phyloP scores from a whole-genome alignment of 2,113 vertebrate species.

The Nycticorax nycticorax region DNA sequence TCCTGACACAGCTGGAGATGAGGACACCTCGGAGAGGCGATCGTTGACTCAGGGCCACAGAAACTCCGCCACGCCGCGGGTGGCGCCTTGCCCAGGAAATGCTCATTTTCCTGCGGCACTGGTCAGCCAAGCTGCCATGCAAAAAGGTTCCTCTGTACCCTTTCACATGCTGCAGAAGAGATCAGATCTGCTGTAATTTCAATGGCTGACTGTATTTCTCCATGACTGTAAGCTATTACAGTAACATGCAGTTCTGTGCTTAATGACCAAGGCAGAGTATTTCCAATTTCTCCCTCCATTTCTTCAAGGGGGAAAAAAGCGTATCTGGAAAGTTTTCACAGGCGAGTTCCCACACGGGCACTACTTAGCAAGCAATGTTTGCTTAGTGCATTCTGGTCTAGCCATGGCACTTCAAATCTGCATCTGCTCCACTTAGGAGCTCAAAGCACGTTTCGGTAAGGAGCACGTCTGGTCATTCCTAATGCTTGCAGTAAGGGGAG shows the following conservation, averaged over 20 bases:
- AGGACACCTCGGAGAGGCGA: background rate
- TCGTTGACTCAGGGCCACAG: background rate
- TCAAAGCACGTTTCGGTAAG: background rate
- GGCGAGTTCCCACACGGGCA: background rate
- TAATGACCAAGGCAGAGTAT: background rate
- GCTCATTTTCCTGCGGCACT: background rate
- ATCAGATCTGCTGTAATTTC: background rate
- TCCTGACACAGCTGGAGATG: background rate
- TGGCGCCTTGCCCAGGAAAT: constrained; percentile 5
- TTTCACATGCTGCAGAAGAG: background rate
- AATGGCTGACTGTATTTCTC: background rate
- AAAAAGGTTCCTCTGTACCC: background rate
- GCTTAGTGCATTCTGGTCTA: background rate
- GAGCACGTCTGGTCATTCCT: background rate
- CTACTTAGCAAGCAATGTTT: background rate
- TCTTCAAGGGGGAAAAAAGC: background rate
- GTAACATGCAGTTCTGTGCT: background rate
- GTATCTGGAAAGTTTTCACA: background rate
- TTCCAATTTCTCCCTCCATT: background rate
- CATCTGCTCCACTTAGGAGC: background rate
- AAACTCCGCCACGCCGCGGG: background rate
- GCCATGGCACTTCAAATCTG: background rate
- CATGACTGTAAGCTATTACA: background rate
- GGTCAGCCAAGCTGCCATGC: background rate
- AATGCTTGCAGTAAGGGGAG: background rate